These are phyloP conservation scores for Eulimnadia texana DNA, from an alignment of 1,140 invertebrate genomes.

Conservation along the genomic window DNA sequence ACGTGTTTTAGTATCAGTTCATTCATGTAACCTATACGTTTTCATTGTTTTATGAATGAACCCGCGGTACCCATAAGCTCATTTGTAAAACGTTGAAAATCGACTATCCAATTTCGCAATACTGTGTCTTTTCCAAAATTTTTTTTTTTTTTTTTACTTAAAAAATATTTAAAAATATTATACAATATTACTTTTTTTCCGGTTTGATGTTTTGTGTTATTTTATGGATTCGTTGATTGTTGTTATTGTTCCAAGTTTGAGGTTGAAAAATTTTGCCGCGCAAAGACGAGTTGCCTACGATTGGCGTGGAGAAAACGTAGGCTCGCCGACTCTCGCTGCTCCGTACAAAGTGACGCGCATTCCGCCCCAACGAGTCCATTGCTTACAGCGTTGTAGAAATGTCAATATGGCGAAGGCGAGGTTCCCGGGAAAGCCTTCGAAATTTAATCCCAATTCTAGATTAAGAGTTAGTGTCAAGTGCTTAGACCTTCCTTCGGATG, in stretches of 20 bases:
- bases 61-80: too few relatives aligned
- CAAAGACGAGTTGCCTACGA: neutral
- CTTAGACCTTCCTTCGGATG: conserved; percentile 20
- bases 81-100: too few relatives aligned
- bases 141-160: too few relatives aligned
- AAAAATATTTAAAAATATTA: too few relatives aligned
- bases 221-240: too few relatives aligned
- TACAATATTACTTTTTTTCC: too few relatives aligned
- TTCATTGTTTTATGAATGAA: too few relatives aligned
- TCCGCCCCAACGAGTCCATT: neutral
- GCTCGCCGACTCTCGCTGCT: neutral
- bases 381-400: neutral
- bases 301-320: neutral
- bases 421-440: conserved; percentile 25
- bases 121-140: too few relatives aligned
- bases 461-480: conserved; percentile 22
- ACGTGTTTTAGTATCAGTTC: too few relatives aligned
- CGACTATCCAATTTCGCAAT: too few relatives aligned
- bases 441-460: conserved; percentile 22
- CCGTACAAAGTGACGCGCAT: neutral
- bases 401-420: conserved; percentile 23
- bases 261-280: neutral
- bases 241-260: neutral
- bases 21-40: too few relatives aligned
- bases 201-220: too few relatives aligned